These are phyloP conservation scores for Sinodicranocentrus sp. DNA, from an alignment of 2,888 invertebrate genomes.

Conservation along the genomic window DNA sequence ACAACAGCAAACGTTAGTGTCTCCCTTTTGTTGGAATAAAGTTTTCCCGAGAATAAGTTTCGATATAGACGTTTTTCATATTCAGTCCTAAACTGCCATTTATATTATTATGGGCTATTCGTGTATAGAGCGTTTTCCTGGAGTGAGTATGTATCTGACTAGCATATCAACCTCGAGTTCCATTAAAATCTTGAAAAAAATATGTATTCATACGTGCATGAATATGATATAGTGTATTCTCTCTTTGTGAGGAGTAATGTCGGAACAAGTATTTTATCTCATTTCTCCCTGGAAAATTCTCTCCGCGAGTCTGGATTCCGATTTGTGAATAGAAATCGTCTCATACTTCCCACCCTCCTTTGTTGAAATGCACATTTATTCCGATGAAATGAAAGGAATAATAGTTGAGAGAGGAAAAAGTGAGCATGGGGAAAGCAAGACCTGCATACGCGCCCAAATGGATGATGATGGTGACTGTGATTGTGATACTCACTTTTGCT, in stretches of 20 bases:
- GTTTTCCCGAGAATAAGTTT: too few relatives aligned
- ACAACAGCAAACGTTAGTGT: not conserved
- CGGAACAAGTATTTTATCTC: not conserved
- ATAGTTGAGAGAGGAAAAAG: not conserved
- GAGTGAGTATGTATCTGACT: not conserved
- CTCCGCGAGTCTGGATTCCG: not conserved
- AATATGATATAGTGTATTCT: not conserved
- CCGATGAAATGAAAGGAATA: slow-evolving; percentile 6
- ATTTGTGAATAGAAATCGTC: slow-evolving; percentile 29
- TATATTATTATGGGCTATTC: not conserved
- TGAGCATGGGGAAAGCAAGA: not conserved
- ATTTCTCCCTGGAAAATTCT: not conserved
- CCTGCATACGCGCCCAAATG: not conserved
- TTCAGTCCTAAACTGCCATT: not conserved
- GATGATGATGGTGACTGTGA: not conserved
- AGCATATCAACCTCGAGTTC: not conserved
- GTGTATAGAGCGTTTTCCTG: not conserved
- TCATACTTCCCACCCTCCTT: slow-evolving; percentile 21
- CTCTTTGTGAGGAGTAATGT: not conserved
- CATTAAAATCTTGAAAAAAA: not conserved
- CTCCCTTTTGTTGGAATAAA: too few relatives aligned
- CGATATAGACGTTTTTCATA: not conserved
- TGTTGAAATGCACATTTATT: slow-evolving; percentile 9
- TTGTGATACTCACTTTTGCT: too few relatives aligned
- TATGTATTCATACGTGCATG: slow-evolving; percentile 9